Base-by-base conservation (phyloP, 1,140 invertebrate genomes). In the Acromyrmex heyeri region DNA sequence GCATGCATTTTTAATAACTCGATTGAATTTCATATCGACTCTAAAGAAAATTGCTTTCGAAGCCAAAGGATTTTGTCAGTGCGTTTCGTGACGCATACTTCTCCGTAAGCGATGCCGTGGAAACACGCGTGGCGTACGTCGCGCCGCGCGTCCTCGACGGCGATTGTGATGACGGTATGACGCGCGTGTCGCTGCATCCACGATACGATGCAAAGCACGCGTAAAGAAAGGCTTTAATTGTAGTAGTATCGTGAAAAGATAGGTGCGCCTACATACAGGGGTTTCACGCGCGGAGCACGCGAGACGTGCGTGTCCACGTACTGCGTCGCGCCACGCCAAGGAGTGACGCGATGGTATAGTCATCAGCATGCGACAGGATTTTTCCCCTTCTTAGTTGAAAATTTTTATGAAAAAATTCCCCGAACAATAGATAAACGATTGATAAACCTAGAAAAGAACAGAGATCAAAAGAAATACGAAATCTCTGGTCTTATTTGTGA, bases 241-340 rank as follows among this genome's bases (percentile, higher is more conserved):
- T 61, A 61, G 59, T 70, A 10, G n/a, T 81, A 10, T 14, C 10
- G 53, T 27, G 76, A 69, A 90, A 64, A 87, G 78, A 81, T 72
- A 91, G 89, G 90, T 77, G 87, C 70, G 87, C 77, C 87, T 59
- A 85, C 76, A 62, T 62, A 14, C 3, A 48, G 53, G 7, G 27
- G 38, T 30, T 86, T 90, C 90, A 91, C 86, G 90, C 75, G 70
- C n/a, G 44, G 34, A 50, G n/a, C 91, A 91, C 86, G 91, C 82
- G 79, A 24, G 21, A 14, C 8, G 2, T 53, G 83, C 91, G 86
- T 91, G 91, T 16, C 48, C 14, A 3, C 48, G 14, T 16, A 16
- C 8, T 44, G 38, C 8, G 48, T 4, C 4, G 38, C 2, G 7
- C 8, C 38, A 8, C 38, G 8, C 38, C 38, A 44, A 44, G 38